These are phyloP conservation scores for Ellobium chinense DNA, from an alignment of 2,888 invertebrate species.

Conservation along the genomic window DNA sequence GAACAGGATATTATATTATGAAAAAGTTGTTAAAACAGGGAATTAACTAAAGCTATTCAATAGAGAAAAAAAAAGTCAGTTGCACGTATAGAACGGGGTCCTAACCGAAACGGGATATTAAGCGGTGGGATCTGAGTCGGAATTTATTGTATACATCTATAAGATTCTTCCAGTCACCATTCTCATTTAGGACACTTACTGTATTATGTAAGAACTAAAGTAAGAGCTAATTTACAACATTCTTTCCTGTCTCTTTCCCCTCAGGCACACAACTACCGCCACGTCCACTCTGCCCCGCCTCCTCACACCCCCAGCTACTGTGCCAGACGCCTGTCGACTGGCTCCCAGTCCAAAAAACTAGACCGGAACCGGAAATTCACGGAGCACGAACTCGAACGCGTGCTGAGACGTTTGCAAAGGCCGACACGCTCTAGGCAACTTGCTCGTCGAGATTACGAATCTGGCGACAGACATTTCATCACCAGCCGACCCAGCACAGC, in stretches of 20 bases:
- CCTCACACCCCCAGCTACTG: constrained; percentile 3
- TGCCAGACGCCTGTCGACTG: background rate
- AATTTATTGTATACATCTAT: too few species aligned
- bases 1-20: too few species aligned
- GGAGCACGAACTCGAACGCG: constrained; percentile 47
- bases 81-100: too few species aligned
- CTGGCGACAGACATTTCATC: background rate
- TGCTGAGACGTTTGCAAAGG: constrained; percentile 48
- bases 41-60: too few species aligned
- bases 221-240: too few species aligned
- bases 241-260: background rate
- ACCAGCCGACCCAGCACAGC: background rate
- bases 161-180: too few species aligned
- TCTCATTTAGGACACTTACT: too few species aligned
- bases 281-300: background rate
- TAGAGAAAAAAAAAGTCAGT: too few species aligned
- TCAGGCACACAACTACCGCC: constrained; percentile 19
- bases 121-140: too few species aligned
- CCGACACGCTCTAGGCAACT: constrained; percentile 39
- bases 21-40: too few species aligned
- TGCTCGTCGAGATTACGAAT: constrained; percentile 3
- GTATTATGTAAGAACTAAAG: too few species aligned
- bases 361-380: constrained; percentile 22
- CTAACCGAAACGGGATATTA: too few species aligned
- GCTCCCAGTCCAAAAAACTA: background rate